Conservation (phyloP, 2,888 invertebrate genomes). For the Chrysolina haemoptera region DNA sequence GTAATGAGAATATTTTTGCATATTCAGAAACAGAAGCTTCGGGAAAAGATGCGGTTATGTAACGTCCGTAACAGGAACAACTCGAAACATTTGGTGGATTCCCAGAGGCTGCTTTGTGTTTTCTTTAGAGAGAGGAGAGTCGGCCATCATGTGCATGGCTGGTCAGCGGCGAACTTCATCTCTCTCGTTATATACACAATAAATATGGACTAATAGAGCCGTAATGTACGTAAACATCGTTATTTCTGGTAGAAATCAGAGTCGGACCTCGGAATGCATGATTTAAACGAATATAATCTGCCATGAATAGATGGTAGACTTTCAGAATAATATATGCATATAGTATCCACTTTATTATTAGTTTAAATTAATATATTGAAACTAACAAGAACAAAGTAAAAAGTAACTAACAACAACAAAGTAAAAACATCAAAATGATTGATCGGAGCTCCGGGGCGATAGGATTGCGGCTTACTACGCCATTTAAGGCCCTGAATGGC, state of each 20-base stretch:
- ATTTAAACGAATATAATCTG: too few relatives aligned
- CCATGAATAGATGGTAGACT: too few relatives aligned
- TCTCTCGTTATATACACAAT: constrained; percentile 67
- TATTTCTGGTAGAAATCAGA: constrained; percentile 65
- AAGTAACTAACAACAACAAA: too few relatives aligned
- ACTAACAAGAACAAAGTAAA: too few relatives aligned
- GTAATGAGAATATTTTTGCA: constrained; percentile 39
- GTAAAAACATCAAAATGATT: too few relatives aligned
- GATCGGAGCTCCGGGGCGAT: too few relatives aligned
- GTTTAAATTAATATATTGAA: too few relatives aligned
- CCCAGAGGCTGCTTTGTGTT: constrained; percentile 63
- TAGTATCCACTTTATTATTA: too few relatives aligned
- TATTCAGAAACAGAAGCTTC: constrained; percentile 31
- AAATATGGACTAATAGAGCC: constrained; percentile 68
- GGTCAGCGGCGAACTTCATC: constrained; percentile 47
- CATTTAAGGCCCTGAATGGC: too few relatives aligned
- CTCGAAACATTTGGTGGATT: constrained; percentile 61
- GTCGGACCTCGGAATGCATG: background rate
- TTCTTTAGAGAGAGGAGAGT: constrained; percentile 58
- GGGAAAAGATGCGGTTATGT: constrained; percentile 35
- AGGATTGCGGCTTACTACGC: too few relatives aligned
- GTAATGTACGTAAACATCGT: constrained; percentile 68
- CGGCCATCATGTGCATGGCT: constrained; percentile 63
- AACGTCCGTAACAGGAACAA: constrained; percentile 28
- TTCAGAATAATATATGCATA: too few relatives aligned